A percentile compares a stretch with the other conserved stretches of the same genome.
phyloP scores from a whole-genome alignment of 2,888 invertebrate genomes.

The Oscheius sp. region DNA sequence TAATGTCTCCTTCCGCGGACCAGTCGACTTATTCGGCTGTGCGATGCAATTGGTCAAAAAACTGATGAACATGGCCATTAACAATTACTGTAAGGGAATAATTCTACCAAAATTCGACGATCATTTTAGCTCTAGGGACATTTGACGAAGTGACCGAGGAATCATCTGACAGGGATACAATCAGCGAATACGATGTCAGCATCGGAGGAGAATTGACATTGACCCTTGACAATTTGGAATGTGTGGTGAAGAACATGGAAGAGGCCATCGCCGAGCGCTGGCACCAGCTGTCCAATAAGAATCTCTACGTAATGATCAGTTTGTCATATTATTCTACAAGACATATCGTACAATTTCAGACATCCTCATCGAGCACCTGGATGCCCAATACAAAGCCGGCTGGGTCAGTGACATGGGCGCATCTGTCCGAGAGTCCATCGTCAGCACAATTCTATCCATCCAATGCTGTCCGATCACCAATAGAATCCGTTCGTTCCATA shows the following conservation, averaged over 20 bases:
- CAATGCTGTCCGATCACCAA: conserved; percentile 43
- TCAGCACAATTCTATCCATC: conserved; percentile 47
- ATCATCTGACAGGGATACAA: conserved; percentile 16
- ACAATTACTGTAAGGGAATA: not conserved
- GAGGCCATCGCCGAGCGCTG: conserved; percentile 41
- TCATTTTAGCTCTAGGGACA: conserved; percentile 14
- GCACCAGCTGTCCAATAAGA: conserved; percentile 19
- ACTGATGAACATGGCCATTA: conserved; percentile 31
- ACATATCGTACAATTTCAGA: conserved; percentile 16
- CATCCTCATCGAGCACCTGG: conserved; percentile 38
- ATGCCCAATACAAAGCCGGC: conserved; percentile 41
- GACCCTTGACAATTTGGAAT: conserved; percentile 41
- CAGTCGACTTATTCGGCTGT: conserved; percentile 4
- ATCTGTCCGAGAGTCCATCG: conserved; percentile 39
- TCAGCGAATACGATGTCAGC: conserved; percentile 1
- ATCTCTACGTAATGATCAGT: conserved; percentile 17
- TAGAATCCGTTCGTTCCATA: conserved; percentile 37
- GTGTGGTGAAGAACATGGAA: conserved; percentile 36
- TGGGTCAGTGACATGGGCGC: conserved; percentile 40
- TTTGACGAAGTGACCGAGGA: conserved; percentile 26
- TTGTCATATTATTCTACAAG: not conserved
- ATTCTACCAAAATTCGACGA: too few species aligned
- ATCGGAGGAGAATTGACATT: not conserved
- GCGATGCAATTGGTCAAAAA: conserved; percentile 24
- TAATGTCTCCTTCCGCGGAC: conserved; percentile 27